Evolutionary conservation across 1,140 invertebrate genomes (phyloP).

Genomic region (Conus betulinus): DNA sequence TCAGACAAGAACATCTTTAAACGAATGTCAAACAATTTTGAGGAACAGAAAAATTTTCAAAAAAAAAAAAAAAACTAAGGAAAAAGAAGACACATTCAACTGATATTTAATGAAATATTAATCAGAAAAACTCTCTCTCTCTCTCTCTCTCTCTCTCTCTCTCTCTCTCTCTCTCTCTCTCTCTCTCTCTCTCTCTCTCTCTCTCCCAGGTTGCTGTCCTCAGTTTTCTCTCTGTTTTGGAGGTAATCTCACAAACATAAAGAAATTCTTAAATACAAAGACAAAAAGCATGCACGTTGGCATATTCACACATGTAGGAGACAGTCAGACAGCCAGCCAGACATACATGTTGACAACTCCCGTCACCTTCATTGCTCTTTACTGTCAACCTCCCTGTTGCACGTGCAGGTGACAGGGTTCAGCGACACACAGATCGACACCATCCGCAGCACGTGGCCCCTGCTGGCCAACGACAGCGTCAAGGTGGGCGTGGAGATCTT

Average conservation of each 20-base stretch:
- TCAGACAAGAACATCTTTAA: too few species aligned
- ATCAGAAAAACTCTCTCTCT: neutral
- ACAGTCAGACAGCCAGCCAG: neutral
- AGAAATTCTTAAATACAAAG: neutral
- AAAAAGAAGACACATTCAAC: too few species aligned
- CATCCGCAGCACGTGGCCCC: constrained; percentile 63
- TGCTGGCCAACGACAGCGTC: constrained; percentile 52
- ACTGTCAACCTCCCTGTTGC: constrained; percentile 41
- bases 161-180: neutral
- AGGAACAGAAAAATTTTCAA: too few species aligned
- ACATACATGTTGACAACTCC: neutral
- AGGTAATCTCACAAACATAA: neutral
- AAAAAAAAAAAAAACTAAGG: too few species aligned
- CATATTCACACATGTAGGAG: too few species aligned
- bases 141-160: neutral
- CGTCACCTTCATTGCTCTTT: neutral
- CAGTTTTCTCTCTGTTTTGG: neutral
- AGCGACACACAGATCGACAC: constrained; percentile 62
- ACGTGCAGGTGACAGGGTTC: constrained; percentile 50
- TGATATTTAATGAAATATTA: too few species aligned
- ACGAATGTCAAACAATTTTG: too few species aligned
- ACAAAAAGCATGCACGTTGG: too few species aligned
- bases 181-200: neutral
- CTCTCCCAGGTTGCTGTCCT: too few species aligned
- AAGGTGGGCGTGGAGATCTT: constrained; percentile 56